phyloP scores from a whole-genome alignment of 2,888 invertebrate species.

The Proisotoma minuta region DNA sequence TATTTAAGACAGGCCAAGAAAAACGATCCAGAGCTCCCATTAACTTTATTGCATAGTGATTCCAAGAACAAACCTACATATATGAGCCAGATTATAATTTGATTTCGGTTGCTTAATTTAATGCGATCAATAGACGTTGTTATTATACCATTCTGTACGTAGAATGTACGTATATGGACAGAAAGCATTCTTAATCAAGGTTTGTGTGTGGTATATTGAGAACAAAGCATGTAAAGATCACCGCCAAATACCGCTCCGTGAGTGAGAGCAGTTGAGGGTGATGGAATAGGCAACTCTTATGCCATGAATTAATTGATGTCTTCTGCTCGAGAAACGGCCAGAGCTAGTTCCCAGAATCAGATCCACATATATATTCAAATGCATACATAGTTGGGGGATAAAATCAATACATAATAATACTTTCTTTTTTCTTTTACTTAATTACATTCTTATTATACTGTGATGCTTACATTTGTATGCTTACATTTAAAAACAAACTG shows the following conservation, averaged over 20 bases:
- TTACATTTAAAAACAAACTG: too few relatives aligned
- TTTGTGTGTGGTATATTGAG: neutral
- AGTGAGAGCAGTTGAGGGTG: neutral
- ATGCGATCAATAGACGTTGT: slow-evolving; percentile 25
- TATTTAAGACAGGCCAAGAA: too few relatives aligned
- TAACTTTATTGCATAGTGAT: slow-evolving; percentile 25
- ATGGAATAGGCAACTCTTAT: neutral
- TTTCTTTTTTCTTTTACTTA: too few relatives aligned
- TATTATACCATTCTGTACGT: neutral
- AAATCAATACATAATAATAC: too few relatives aligned
- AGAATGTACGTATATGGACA: too few relatives aligned
- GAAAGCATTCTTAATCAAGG: neutral
- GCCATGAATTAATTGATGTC: slow-evolving; percentile 3
- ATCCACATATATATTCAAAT: too few relatives aligned
- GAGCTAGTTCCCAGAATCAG: too few relatives aligned
- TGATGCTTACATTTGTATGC: too few relatives aligned
- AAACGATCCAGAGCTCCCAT: too few relatives aligned
- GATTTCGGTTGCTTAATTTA: slow-evolving; percentile 32
- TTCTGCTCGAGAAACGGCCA: too few relatives aligned
- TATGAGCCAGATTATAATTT: slow-evolving; percentile 24
- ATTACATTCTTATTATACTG: too few relatives aligned
- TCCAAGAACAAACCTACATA: slow-evolving; percentile 22
- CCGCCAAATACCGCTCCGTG: neutral
- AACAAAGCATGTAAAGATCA: neutral
- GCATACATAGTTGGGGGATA: too few relatives aligned